Evolutionary conservation across 2,113 vertebrate genomes (phyloP), one percentile per base, ranked within the genome.

Genomic region (Tursiops truncatus): DNA sequence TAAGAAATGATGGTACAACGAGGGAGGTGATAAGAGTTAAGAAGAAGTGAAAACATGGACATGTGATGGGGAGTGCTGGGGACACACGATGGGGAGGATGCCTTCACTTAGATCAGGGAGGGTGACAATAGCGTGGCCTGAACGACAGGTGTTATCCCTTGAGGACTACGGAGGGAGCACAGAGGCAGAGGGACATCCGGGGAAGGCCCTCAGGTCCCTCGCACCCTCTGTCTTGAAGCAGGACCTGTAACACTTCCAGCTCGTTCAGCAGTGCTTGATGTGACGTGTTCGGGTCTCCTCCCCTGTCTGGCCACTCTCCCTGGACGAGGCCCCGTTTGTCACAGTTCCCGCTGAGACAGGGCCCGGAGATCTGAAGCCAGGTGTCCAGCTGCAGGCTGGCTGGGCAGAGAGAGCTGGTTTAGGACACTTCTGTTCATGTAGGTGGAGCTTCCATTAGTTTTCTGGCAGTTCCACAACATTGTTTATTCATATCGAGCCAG

Each of bases 401-500:
- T 0, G 8, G 74, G 68, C 47, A 28, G 44, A 60, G 28, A 11
- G 41, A 33, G 41, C 28, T 15, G 15, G 47, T 81, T 89, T 13
- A 50, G 92, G 74, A 53, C 50, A 44, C 33, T 50, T 58, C 28
- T 81, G 1, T 47, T 71, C 62, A 36, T 6, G 68, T 20, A 50
- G 47, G 23, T 5, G 65, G 70, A 65, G 80, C 7, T 67, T 31
- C 38, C 8, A 1, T 56, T 62, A 2, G 20, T 44, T 86, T 63
- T 62, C 83, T 80, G 92, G 86, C 68, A 17, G 6, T 47, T 65
- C 58, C 74, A 13, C 53, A 1, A 0, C 12, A 58, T 0, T 92
- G 94, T 93, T 96, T 97, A 92, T 96, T 92, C 91, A 88, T n/a
- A 58, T 4, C 15, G 90, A 95, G 91, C 91, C 95, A 95, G 63